Evolutionary conservation across 2,113 vertebrate genomes (phyloP).

Genomic region (Odocoileus virginianus): DNA sequence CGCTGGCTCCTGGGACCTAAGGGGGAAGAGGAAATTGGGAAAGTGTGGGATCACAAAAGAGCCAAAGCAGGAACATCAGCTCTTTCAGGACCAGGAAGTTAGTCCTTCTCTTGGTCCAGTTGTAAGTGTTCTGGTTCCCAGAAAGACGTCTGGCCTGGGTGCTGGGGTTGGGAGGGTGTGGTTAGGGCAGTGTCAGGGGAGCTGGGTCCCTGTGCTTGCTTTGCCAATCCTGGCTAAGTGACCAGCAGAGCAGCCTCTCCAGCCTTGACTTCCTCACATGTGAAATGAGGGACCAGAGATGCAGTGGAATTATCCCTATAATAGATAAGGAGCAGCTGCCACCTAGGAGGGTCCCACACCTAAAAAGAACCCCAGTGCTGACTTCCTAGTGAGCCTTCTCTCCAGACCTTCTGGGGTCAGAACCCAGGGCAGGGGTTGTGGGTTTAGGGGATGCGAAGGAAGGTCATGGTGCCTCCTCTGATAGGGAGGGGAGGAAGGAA

Average conservation of each 20-base stretch:
- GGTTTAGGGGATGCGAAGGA: neutral
- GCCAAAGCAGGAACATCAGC: neutral
- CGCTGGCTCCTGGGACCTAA: conserved; percentile 83
- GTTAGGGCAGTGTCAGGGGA: neutral
- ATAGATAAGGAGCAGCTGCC: neutral
- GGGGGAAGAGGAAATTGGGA: neutral
- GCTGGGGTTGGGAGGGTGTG: neutral
- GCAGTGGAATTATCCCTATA: neutral
- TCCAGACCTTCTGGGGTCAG: neutral
- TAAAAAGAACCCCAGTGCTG: neutral
- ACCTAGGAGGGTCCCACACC: neutral
- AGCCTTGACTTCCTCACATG: neutral
- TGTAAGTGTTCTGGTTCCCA: neutral
- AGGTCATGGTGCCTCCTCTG: neutral
- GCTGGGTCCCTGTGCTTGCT: neutral
- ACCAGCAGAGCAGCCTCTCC: too few species aligned
- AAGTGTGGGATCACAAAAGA: neutral
- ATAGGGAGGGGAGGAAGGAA: neutral
- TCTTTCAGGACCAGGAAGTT: neutral
- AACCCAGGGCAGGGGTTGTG: neutral
- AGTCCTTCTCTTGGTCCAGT: neutral
- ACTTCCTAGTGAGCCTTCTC: neutral
- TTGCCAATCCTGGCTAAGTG: too few species aligned
- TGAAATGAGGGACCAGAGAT: neutral
- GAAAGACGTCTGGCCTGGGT: neutral